Evolutionary conservation across 2,888 invertebrate genomes (phyloP).

Genomic region (Dryococelus australis): DNA sequence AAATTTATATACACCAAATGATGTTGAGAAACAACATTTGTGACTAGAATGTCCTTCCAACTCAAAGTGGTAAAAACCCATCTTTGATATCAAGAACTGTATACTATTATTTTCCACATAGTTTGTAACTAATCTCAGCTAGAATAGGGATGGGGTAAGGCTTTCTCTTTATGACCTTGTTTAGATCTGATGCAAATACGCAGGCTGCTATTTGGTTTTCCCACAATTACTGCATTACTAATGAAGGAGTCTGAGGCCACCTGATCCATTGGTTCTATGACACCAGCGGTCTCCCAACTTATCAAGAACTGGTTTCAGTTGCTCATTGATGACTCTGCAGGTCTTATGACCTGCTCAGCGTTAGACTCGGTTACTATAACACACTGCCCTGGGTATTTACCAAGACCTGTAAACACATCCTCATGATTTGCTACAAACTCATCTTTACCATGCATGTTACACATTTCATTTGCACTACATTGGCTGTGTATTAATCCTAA

Average conservation of each 20-base stretch:
- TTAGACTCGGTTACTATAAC: not conserved
- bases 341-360: not conserved
- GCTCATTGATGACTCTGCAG: not conserved
- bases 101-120: not conserved
- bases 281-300: not conserved
- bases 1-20: no score
- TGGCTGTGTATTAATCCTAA: no score
- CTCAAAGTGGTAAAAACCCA: not conserved
- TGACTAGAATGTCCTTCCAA: not conserved
- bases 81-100: not conserved
- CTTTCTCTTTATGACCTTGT: not conserved
- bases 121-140: not conserved
- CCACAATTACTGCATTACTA: not conserved
- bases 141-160: not conserved
- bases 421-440: no score
- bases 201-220: not conserved
- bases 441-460: not conserved
- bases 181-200: not conserved
- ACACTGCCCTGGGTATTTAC: no score
- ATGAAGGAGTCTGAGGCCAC: no score
- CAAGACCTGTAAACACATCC: no score
- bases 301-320: not conserved
- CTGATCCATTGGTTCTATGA: constrained; percentile 11
- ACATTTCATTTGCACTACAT: no score
- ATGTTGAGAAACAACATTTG: not conserved